Base-by-base conservation (phyloP, 1,140 invertebrate species). In the Listronotus bonariensis region DNA sequence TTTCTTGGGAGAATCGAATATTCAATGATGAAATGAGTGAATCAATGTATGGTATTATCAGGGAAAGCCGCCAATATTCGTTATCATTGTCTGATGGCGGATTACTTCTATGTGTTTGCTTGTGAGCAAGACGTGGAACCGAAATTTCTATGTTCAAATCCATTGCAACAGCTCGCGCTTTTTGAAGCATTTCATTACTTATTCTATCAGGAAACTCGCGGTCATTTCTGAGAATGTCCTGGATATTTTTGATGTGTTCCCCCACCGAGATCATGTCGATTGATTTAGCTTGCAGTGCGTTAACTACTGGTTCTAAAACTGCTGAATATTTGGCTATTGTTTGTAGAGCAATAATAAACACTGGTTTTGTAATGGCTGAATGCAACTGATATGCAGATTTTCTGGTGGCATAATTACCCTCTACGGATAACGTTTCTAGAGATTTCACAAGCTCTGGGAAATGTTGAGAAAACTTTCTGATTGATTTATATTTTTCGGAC, bases 401-500 rank as follows among this genome's bases (percentile, higher is more conserved):
- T 65, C 62, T 51, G 15, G 54, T 65, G 31, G 41, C 45, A 38
- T 55, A 45, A 31, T 56, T 64, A 56, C 43, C 61, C 32, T 55
- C 42, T 32, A 42, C 17, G 45, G 43, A 58, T 57, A 57, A 42
- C 31, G 9, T 65, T 65, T 65, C 53, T 51, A 58, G 40, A 31
- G 62, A 8, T 41, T 62, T 62, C 15, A 59, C 64, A 59, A 59
- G 62, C 54, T 57, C 54, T 40, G 62, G 18, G 15, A 57, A 56
- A 65, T 56, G n/a, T 51, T 65, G 54, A 41, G 53, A 59, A 55
- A 59, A 65, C 38, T 55, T 57, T 64, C 34, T 36, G 11, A 36
- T 36, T 72, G 8, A 10, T 12, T 36, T 36, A 36, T 36, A 71
- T 59, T 68, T 68, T 70, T 73, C 12, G 51, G 49, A 68, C 64